These are phyloP conservation scores for Pungitius pungitius DNA, from an alignment of 2,113 vertebrate species.

Conservation along the genomic window DNA sequence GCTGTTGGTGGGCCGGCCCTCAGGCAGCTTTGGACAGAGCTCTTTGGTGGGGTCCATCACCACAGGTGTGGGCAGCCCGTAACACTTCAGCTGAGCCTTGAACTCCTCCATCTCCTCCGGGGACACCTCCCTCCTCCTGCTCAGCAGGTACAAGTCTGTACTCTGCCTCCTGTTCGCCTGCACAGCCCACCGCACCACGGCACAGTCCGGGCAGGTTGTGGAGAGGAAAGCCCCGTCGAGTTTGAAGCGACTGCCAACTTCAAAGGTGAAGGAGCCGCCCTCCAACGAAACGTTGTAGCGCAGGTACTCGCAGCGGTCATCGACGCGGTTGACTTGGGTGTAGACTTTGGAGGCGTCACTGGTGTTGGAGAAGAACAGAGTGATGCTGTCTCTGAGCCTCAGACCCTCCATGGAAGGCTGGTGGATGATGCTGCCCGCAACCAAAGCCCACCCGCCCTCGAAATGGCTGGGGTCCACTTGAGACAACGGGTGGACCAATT, in stretches of 20 bases:
- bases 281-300: conserved; percentile 42
- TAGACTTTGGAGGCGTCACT: conserved; percentile 30
- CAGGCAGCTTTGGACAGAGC: conserved; percentile 49
- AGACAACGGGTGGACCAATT: conserved; percentile 36
- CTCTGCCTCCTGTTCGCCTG: conserved; percentile 32
- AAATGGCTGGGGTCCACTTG: conserved; percentile 15
- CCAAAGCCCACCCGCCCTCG: conserved; percentile 52
- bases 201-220: conserved; percentile 60
- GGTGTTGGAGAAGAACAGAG: conserved; percentile 51
- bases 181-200: conserved; percentile 58
- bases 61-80: conserved; percentile 40
- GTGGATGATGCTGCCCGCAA: conserved; percentile 54
- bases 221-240: conserved; percentile 28
- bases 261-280: conserved; percentile 42
- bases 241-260: conserved; percentile 41
- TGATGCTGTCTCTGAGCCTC: conserved; percentile 56
- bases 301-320: conserved; percentile 45
- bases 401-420: conserved; percentile 39
- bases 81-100: conserved; percentile 53
- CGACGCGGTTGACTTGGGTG: conserved; percentile 61
- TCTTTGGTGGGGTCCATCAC: conserved; percentile 48
- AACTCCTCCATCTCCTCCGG: conserved; percentile 58
- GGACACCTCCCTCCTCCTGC: conserved; percentile 52
- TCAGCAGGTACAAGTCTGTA: conserved; percentile 58
- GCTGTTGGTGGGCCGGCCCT: no score